Base-by-base conservation (phyloP, 1,140 invertebrate genomes). In the Coptotermes formosanus region DNA sequence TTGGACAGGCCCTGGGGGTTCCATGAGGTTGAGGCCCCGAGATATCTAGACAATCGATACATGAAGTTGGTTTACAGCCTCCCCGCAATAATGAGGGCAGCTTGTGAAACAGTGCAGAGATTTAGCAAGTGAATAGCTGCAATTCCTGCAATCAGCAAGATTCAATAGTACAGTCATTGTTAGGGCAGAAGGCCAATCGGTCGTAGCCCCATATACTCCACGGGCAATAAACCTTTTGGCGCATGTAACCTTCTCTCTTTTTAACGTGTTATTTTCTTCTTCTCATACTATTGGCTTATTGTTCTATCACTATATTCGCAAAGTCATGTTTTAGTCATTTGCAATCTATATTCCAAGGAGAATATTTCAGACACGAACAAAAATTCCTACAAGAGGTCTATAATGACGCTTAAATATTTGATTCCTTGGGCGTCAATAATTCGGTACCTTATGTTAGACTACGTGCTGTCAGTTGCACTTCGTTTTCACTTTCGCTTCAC, bases 141-240 rank as follows among this genome's bases (percentile, higher is more conserved):
- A 64, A 23, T 19, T 12, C 21, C 7, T 64, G 12, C 59, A 12
- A 21, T 23, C 21, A 64, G 59, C 59, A 64, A 64, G 21, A 23
- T 64, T 64, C 21, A 19, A 64, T 64, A n/a, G 14, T 59, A 59
- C 55, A 6, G 14, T 23, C 55, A 59, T 38, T 38, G 55, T 23
- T 23, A 59, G 55, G 55, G 2, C 55, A 59, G 55, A 14, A 59
- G 55, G 14, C 55, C 14, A 59, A 30, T 75, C 64, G 64, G 64
- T 75, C 64, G 64, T 30, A 75, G 25, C 64, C n/a, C 64, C 64
- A 75, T 75, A 75, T 30, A 75, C 25, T 75, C 64, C 64, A 30
- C 30, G 64, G 64, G 25, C 64, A 75, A 75, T 75, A 75, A 75
- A 75, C 64, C 25, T 75, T 75, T 75, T 75, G n/a, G 64, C n/a